Base-by-base conservation (phyloP, 37 sponge, comb jelly and placozoan species). In the Aplysina aerophoba region DNA sequence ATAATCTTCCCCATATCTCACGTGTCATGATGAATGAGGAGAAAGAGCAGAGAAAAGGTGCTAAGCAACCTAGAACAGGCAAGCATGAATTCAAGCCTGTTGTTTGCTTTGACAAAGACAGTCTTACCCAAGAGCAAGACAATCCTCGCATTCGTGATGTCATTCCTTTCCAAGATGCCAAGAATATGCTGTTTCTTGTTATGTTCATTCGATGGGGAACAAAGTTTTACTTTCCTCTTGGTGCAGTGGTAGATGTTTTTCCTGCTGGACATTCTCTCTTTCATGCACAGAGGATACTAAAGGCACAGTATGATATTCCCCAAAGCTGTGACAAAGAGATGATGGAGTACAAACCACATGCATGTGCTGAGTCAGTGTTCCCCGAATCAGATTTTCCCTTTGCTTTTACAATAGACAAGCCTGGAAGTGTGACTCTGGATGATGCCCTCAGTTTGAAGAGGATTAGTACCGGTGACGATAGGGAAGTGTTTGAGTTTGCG, bases 371-470 rank as follows among this genome's bases (percentile, higher is more conserved):
- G 15, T 40, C 31, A 5, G 57, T 27, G 12, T 19, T 21, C 38
- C 3, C 12, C 14, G 11, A 50, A 16, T 11, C 19, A 30, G 41
- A 38, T 24, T 25, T 73, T 55, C 25, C 31, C 37, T 50, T 38
- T 28, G 89, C 84, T 27, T 94, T 90, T 59, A 94, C 91, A 24
- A 90, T 94, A 69, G 94, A 94, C 66, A 88, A 91, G 15, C 67
- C 86, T 50, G 84, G 56, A 34, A 85, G 89, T 24, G 54, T 35
- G 0, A 83, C 80, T 28, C 84, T 90, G 13, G 94, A 94, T 83
- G 91, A 94, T 94, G 94, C 94, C 17, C 30, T 94, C 11, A 88
- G 89, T 21, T 35, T 90, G 28, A 55, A 41, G n/a, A 72, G n/a
- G 16, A 0, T 84, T 14, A 5, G 33, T 13, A 19, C 19, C 0